Evolutionary conservation across 2,888 invertebrate genomes (phyloP).

Genomic region (Hirtodrosophila cameraria): DNA sequence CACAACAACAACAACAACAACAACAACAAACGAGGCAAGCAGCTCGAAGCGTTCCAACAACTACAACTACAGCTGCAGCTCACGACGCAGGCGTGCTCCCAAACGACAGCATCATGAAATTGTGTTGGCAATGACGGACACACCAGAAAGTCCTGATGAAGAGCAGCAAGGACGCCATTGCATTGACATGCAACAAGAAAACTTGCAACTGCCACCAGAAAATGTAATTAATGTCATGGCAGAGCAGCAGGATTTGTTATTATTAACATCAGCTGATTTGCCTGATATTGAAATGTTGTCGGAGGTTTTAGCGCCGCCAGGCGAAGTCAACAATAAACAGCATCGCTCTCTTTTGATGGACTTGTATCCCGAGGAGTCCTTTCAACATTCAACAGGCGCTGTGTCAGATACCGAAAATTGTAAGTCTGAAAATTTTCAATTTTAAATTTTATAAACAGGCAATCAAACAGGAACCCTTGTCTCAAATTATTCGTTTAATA

Average conservation of each 20-base stretch:
- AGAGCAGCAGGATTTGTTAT: not conserved
- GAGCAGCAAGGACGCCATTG: not conserved
- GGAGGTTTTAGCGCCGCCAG: constrained; percentile 6
- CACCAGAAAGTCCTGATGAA: constrained; percentile 1
- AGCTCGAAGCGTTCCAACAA: constrained; percentile 23
- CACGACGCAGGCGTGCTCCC: constrained; percentile 45
- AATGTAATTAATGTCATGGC: no score
- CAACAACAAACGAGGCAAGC: constrained; percentile 81
- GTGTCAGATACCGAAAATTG: constrained; percentile 57
- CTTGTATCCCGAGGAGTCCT: constrained; percentile 84
- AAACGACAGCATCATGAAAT: constrained; percentile 39
- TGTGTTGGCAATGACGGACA: constrained; percentile 1
- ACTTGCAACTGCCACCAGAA: not conserved
- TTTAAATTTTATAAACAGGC: no score
- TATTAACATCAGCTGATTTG: not conserved
- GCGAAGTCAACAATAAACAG: constrained; percentile 48
- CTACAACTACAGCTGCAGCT: constrained; percentile 33
- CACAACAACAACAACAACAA: no score
- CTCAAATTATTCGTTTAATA: no score
- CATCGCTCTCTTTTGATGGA: constrained; percentile 86
- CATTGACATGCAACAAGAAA: not conserved
- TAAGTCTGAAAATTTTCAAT: no score
- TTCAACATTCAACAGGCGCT: constrained; percentile 19
- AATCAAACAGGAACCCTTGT: no score
- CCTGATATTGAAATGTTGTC: constrained; percentile 17